Evolutionary conservation across 2,888 invertebrate genomes (phyloP), one percentile per base, ranked within the genome.

Genomic region (Cheilosia pagana): DNA sequence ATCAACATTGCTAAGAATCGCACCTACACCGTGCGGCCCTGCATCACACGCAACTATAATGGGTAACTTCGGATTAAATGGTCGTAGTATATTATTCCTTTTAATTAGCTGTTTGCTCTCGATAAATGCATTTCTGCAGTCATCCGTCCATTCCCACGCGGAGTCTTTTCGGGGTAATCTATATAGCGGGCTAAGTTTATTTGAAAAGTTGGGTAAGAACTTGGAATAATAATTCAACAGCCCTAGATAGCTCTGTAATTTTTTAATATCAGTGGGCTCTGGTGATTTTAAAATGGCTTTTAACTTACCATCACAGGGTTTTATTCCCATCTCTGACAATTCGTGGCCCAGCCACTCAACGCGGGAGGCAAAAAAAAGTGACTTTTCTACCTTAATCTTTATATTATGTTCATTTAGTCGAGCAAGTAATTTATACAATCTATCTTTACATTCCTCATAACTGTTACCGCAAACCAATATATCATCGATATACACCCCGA

Each of bases 401-500:
- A 57, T 48, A 8, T 70, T 59, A 10, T 57, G 31, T 10, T 43
- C 31, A 23, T 70, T 48, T 1, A 70, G 28, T 21, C 59, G 31
- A 4, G 6, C 5, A 16, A 55, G 10, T 5, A 55, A 31, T 6
- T 43, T 28, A 28, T 28, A 28, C 7, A 28, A 6, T 3, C 31
- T 2, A 3, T 31, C 31, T 7, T 48, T 70, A 35, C 48, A 52
- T 7, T 31, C 35, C 25, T 19, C 31, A 31, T 67, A 48, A 10
- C 19, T 70, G 5, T 10, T 28, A 10, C 71, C 79, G 19, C 76
- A 53, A 12, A 60, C 59, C 35, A 85, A 31, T 8, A 85, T 81
- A 50, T 86, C 76, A 31, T 81, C 76, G 10, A 86, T 60, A 35
- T 81, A 86, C 8, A 70, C 53, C 0, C 45, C 60, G 1, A 79